A percentile compares a stretch with the other conserved stretches of the same genome.
Evolutionary conservation across 2,888 invertebrate genomes (phyloP).

Genomic region (Omphaloscelis lunosa): DNA sequence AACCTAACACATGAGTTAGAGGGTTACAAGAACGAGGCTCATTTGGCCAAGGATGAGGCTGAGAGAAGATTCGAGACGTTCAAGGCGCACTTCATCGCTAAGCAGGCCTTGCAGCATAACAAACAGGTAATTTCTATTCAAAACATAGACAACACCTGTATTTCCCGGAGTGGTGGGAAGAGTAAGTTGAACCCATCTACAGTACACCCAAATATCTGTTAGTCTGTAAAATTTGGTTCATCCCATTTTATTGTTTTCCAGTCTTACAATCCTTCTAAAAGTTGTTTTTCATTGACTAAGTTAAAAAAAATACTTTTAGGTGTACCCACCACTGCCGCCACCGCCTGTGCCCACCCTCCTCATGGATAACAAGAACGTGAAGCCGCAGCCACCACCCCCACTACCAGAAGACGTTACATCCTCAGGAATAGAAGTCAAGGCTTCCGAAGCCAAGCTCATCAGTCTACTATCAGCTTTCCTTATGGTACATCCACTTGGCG

Average conservation of each 20-base stretch:
- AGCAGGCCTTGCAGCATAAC: slow-evolving; percentile 80
- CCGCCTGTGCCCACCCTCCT: slow-evolving; percentile 58
- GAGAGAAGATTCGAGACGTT: slow-evolving; percentile 93
- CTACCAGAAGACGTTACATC: slow-evolving; percentile 68
- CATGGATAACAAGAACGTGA: slow-evolving; percentile 39
- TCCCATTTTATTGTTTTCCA: no score
- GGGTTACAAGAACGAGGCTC: slow-evolving; percentile 97
- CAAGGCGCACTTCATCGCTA: slow-evolving; percentile 95
- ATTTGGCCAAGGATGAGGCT: slow-evolving; percentile 95
- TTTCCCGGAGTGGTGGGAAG: not conserved
- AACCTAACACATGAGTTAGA: slow-evolving; percentile 96
- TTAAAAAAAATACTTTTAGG: slow-evolving; percentile 38
- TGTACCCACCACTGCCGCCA: slow-evolving; percentile 72
- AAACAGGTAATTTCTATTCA: slow-evolving; percentile 61
- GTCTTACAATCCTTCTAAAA: not conserved
- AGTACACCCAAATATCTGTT: not conserved
- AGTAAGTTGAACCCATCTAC: not conserved
- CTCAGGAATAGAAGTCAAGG: slow-evolving; percentile 63
- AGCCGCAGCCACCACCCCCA: slow-evolving; percentile 67
- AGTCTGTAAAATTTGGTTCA: not conserved
- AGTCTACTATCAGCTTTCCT: slow-evolving; percentile 84
- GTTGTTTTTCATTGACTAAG: not conserved
- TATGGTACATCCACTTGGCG: slow-evolving; percentile 83
- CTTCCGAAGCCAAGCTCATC: slow-evolving; percentile 83
- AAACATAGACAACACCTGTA: not conserved